A percentile compares a stretch with the other conserved stretches of the same genome.
These are phyloP conservation scores for Rhinatrema bivittatum DNA, from an alignment of 2,797 vertebrate species.

Conservation along the genomic window DNA sequence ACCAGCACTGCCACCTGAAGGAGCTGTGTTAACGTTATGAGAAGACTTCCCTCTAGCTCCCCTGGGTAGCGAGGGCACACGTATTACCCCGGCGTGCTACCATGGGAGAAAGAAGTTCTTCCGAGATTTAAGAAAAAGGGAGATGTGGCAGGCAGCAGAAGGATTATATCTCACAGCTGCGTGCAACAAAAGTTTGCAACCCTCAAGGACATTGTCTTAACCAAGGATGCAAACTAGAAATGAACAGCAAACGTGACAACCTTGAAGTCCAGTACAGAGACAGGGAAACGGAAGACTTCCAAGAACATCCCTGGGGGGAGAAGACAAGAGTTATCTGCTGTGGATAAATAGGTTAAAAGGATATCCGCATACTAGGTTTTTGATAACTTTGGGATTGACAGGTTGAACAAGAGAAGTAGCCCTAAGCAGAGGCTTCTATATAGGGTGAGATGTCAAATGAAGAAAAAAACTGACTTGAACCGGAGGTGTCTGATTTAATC, in stretches of 20 bases:
- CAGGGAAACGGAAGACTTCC: conserved; percentile 22
- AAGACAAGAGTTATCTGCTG: conserved; percentile 44
- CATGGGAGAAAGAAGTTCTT: no score
- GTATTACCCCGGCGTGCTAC: no score
- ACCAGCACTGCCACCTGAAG: no score
- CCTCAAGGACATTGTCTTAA: conserved; percentile 17
- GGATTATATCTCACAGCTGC: no score
- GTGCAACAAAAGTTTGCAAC: conserved; percentile 13
- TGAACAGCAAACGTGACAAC: conserved; percentile 34
- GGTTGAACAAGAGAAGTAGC: conserved; percentile 41
- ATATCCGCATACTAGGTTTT: conserved; percentile 36
- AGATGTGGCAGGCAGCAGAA: no score
- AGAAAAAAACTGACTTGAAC: conserved; percentile 25
- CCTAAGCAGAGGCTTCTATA: conserved; percentile 50
- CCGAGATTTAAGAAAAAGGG: no score
- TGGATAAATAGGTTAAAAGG: conserved; percentile 40
- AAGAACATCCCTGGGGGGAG: conserved; percentile 22
- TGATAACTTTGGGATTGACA: conserved; percentile 42
- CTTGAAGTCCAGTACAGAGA: conserved; percentile 28
- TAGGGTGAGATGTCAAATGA: conserved; percentile 51
- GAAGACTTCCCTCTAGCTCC: no score
- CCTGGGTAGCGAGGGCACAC: no score
- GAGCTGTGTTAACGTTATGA: no score
- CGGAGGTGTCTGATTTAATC: conserved; percentile 45
- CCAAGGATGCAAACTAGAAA: conserved; percentile 23